Evolutionary conservation across 2,888 invertebrate species (phyloP), one percentile per base, ranked within the genome.

Genomic region (Acronicta psi): DNA sequence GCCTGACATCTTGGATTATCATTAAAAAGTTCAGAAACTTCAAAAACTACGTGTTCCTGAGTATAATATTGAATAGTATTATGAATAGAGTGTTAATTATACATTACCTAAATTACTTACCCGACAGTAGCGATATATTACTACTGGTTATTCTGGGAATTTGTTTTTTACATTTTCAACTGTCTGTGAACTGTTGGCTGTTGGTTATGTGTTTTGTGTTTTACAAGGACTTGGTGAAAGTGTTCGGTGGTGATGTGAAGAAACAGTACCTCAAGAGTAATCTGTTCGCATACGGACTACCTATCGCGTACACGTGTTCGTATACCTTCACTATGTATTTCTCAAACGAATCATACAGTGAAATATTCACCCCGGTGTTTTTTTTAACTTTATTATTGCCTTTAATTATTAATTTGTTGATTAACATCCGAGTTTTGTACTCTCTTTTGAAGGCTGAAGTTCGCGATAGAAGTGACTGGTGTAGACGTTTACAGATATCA

Each of bases 141-240:
- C n/a, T 34, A 6, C 1, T n/a, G n/a, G n/a, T n/a, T n/a, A n/a
- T n/a, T n/a, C n/a, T n/a, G n/a, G n/a, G n/a, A n/a, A 4, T 31
- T 31, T 34, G 6, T n/a, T 34, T n/a, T 34, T n/a, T 7, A 18
- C 73, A 54, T 44, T 59, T 65, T 6, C 65, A 41, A 43, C 6
- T 65, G 14, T 23, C 53, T 0, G 36, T 10, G 2, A 44, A 69
- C 5, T 69, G 0, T 18, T 72, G 73, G 71, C 18, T 72, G 10
- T 8, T 69, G 5, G 17, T 65, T 1, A 2, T 72, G 47, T 72
- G 69, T 36, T 68, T 40, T 13, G 2, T 59, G 8, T 64, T 72
- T 9, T 72, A 72, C 17, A n/a, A 49, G 14, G 60, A 69, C 4
- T 13, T 68, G 2, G 64, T 64, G 14, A 59, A 54, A 51, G 69